Base-by-base conservation (phyloP, 2,888 invertebrate species). In the Ormyrus thymus region DNA sequence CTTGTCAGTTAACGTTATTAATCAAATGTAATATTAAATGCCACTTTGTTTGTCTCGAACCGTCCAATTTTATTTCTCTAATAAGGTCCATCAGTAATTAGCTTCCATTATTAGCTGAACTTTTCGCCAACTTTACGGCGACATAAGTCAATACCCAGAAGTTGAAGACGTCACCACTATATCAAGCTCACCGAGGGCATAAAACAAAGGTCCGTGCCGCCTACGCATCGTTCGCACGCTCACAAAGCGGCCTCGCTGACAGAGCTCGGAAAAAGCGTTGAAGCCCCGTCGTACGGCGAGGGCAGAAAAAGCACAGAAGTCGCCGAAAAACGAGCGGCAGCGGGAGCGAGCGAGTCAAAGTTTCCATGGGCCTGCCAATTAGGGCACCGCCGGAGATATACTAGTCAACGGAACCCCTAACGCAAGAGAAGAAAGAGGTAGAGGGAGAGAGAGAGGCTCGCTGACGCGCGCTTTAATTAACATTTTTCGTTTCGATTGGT, bases 401-500 rank as follows among this genome's bases (percentile, higher is more conserved):
- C 73, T 73, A 76, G 73, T 73, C 73, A 55, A 53, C 61, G 43
- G 58, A 56, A 62, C 9, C 15, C 46, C 45, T 51, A 8, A 71
- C n/a, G 62, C 10, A 50, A 56, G 59, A 74, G 69, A 74, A 45
- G 70, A 70, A 73, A 48, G 45, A 46, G 45, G 61, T 29, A 29
- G 29, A 29, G 7, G 45, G 45, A 62, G 51, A 66, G 45, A 58
- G 56, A 64, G 46, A 45, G 6, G 7, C 51, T 9, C 64, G 15
- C 51, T 65, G 77, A 78, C 75, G 79, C 73, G 75, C 84, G 86
- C 72, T 86, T 88, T 88, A 89, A 89, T 89, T 89, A 89, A 89
- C 89, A 87, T 89, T 89, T 89, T 89, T 87, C 87, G 86, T 86
- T 86, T 85, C 85, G 86, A 87, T 86, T 85, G 85, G 86, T 84